Percentiles rank a stretch among this genome's conserved stretches.
Evolutionary conservation across 2,888 invertebrate genomes (phyloP).

Genomic region (Isoperla grammatica): DNA sequence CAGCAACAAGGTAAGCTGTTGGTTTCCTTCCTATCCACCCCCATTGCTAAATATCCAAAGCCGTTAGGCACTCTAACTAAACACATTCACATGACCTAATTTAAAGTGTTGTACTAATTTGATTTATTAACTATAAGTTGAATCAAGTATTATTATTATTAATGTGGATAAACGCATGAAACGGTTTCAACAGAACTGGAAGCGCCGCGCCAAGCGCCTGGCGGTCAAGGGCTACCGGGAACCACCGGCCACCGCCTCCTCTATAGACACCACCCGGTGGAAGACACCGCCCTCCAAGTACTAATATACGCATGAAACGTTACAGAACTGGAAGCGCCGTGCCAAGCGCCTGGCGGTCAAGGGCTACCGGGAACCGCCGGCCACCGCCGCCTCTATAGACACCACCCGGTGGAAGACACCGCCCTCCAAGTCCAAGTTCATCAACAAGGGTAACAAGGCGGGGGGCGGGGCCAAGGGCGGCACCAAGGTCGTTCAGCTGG

Average conservation of each 20-base stretch:
- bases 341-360: constrained; percentile 63
- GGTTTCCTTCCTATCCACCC: too few species aligned
- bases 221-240: constrained; percentile 45
- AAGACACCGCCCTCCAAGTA: constrained; percentile 40
- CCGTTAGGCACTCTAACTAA: too few species aligned
- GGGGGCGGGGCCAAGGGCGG: not conserved
- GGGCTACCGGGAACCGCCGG: constrained; percentile 38
- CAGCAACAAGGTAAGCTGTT: too few species aligned
- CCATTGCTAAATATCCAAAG: too few species aligned
- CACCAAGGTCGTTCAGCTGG: constrained; percentile 16
- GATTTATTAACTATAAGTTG: too few species aligned
- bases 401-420: constrained; percentile 35
- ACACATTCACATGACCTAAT: too few species aligned
- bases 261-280: constrained; percentile 35
- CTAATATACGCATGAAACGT: too few species aligned
- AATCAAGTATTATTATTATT: too few species aligned
- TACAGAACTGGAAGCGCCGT: constrained; percentile 72
- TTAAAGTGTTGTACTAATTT: too few species aligned
- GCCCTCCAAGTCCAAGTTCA: constrained; percentile 43
- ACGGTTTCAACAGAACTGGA: constrained; percentile 83
- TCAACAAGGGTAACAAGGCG: constrained; percentile 38
- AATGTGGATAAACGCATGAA: too few species aligned
- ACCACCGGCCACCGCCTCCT: constrained; percentile 26
- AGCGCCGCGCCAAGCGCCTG: constrained; percentile 70
- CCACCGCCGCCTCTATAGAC: constrained; percentile 21